Percentiles rank a stretch among this genome's conserved stretches.
Conservation (phyloP, 1,140 invertebrate species). For the Phortica variegata region DNA sequence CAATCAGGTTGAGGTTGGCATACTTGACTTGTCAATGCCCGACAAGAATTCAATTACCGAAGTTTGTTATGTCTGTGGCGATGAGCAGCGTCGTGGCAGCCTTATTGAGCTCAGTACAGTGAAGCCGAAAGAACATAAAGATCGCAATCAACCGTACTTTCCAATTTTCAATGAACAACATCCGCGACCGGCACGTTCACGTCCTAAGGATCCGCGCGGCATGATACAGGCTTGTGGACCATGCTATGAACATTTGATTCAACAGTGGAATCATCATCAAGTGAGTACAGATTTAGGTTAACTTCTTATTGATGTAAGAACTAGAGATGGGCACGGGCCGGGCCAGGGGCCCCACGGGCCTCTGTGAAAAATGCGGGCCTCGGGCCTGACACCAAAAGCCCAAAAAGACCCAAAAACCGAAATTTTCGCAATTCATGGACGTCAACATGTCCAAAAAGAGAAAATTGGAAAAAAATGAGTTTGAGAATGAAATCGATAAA, state of each 20-base stretch:
- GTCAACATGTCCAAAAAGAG: too few species aligned
- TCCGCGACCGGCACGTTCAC: slow-evolving; percentile 76
- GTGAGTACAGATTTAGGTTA: too few species aligned
- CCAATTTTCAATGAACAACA: slow-evolving; percentile 78
- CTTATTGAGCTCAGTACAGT: slow-evolving; percentile 65
- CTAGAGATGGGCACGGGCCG: too few species aligned
- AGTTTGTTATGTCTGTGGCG: slow-evolving; percentile 87
- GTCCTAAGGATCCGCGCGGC: slow-evolving; percentile 80
- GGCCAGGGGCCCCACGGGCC: too few species aligned
- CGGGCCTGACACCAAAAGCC: too few species aligned
- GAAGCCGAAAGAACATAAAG: slow-evolving; percentile 59
- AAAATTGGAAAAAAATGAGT: too few species aligned
- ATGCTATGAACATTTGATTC: slow-evolving; percentile 77
- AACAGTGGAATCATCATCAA: slow-evolving; percentile 78
- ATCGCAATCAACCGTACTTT: slow-evolving; percentile 71
- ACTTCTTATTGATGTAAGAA: too few species aligned
- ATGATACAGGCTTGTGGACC: slow-evolving; percentile 76
- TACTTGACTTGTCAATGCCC: slow-evolving; percentile 85
- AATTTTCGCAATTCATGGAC: too few species aligned
- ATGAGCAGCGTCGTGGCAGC: slow-evolving; percentile 78
- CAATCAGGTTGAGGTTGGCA: slow-evolving; percentile 63
- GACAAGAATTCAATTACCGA: slow-evolving; percentile 87
- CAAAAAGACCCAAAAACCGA: too few species aligned
- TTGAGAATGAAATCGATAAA: too few species aligned
- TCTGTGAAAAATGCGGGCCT: too few species aligned